phyloP scores from a whole-genome alignment of 2,888 invertebrate species.

The Rhabditoides inermis region DNA sequence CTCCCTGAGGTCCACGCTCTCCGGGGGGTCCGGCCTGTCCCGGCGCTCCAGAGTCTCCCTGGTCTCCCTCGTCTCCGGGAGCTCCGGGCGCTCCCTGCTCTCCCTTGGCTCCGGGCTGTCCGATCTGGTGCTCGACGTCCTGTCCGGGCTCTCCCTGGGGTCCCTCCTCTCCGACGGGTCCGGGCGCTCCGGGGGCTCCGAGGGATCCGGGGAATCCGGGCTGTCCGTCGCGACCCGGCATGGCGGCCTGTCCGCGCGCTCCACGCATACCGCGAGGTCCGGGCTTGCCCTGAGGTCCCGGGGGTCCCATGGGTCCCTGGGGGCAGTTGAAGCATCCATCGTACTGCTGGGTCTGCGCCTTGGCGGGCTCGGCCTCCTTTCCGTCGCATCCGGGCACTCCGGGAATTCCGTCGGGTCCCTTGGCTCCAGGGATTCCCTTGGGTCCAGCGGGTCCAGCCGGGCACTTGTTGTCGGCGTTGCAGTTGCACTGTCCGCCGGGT shows the following conservation, averaged over 20 bases:
- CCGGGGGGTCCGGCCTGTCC: constrained; percentile 35
- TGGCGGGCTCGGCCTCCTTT: constrained; percentile 31
- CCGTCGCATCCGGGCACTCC: constrained; percentile 36
- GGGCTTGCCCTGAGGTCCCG: constrained; percentile 14
- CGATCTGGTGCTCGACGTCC: constrained; percentile 40
- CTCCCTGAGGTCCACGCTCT: constrained; percentile 39
- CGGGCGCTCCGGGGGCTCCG: constrained; percentile 35
- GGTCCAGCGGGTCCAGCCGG: constrained; percentile 39
- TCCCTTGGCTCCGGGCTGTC: constrained; percentile 40
- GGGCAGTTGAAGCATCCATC: constrained; percentile 45
- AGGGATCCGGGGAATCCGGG: constrained; percentile 42
- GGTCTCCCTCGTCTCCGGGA: constrained; percentile 31
- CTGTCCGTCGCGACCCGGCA: constrained; percentile 41
- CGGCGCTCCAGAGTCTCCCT: constrained; percentile 29
- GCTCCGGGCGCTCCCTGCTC: constrained; percentile 29
- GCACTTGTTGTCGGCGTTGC: constrained; percentile 32
- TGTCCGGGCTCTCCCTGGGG: constrained; percentile 39
- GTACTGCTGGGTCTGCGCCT: constrained; percentile 40
- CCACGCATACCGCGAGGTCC: constrained; percentile 40
- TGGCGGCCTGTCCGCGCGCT: constrained; percentile 43
- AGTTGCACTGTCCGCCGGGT: constrained; percentile 30
- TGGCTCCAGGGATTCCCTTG: constrained; percentile 30
- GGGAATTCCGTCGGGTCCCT: constrained; percentile 36
- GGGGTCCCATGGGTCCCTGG: constrained; percentile 30
- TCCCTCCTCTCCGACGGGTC: constrained; percentile 38